Evolutionary conservation across 2,797 vertebrate species (phyloP).

Genomic region (Falco columbarius): DNA sequence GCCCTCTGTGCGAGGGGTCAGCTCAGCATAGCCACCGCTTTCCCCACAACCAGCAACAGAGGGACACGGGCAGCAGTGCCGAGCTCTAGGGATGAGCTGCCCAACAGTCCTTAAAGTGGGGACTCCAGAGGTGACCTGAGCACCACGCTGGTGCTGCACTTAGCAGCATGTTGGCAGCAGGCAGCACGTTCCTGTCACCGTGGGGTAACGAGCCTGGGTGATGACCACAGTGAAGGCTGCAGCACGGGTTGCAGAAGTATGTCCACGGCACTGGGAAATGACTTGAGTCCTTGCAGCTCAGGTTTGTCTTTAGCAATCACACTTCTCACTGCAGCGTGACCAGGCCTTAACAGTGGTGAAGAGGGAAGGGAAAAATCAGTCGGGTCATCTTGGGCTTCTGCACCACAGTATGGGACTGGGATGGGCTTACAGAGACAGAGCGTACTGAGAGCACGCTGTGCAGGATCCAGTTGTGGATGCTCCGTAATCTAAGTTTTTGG

Average conservation of each 20-base stretch:
- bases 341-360: not conserved
- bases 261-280: not conserved
- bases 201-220: not conserved
- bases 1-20: too few relatives aligned
- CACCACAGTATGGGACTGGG: not conserved
- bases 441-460: accelerated
- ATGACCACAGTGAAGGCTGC: not conserved
- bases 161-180: not conserved
- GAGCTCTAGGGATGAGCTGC: not conserved
- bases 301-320: accelerated
- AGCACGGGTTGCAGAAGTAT: accelerated
- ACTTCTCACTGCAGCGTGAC: accelerated
- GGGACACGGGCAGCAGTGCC: accelerated
- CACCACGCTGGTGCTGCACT: accelerated
- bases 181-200: not conserved
- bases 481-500: not conserved
- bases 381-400: not conserved
- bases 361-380: not conserved
- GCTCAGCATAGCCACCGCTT: not conserved
- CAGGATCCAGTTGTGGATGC: not conserved
- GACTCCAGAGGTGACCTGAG: not conserved
- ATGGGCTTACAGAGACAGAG: not conserved
- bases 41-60: accelerated
- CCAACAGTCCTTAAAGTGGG: not conserved
- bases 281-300: not conserved